Evolutionary conservation across 2,888 invertebrate species (phyloP).

Genomic region (Dasysyrphus tricinctus): DNA sequence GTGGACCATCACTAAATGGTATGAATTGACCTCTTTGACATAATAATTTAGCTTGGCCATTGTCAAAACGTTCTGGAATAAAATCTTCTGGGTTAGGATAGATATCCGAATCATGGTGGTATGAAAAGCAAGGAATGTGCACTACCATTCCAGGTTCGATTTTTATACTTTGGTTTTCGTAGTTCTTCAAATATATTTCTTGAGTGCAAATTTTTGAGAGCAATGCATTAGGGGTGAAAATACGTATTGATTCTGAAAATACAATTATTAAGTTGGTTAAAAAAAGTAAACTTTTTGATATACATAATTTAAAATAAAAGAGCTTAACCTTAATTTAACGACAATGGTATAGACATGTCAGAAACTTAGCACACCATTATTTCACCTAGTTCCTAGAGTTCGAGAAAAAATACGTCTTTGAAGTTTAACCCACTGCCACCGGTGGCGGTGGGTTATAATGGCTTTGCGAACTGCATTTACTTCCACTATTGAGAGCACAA

Average conservation of each 20-base stretch:
- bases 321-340: too few relatives aligned
- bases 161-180: constrained; percentile 58
- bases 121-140: constrained; percentile 80
- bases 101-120: constrained; percentile 79
- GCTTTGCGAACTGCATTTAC: too few relatives aligned
- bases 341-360: too few relatives aligned
- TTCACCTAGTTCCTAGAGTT: too few relatives aligned
- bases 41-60: constrained; percentile 77
- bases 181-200: constrained; percentile 73
- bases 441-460: too few relatives aligned
- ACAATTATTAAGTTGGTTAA: background rate
- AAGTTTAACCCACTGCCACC: too few relatives aligned
- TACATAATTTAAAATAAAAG: too few relatives aligned
- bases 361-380: too few relatives aligned
- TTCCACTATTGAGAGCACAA: too few relatives aligned
- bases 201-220: constrained; percentile 78
- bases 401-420: too few relatives aligned
- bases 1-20: constrained; percentile 81
- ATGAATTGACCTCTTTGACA: constrained; percentile 78
- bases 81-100: constrained; percentile 78
- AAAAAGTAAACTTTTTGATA: too few relatives aligned
- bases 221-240: constrained; percentile 78
- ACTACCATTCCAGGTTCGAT: constrained; percentile 79
- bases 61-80: constrained; percentile 46
- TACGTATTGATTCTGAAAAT: constrained; percentile 78